Evolutionary conservation across 2,888 invertebrate species (phyloP), one percentile per base, ranked within the genome.

Genomic region (Hydropsyche betteni): DNA sequence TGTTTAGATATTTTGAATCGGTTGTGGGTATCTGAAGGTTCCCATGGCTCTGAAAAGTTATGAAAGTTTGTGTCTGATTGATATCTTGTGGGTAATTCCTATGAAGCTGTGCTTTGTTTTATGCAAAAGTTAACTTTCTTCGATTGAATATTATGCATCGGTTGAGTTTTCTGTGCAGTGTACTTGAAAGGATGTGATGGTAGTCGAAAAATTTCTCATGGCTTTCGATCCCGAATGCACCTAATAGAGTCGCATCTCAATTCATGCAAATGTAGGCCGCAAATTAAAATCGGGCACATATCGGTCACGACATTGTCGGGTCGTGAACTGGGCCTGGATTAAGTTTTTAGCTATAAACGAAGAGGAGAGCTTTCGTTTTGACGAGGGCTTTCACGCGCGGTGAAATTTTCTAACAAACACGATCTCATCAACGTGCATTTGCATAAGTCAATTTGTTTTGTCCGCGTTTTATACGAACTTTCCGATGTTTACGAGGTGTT

Each of bases 391-490:
- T 53, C 70, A 53, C 52, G 70, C 33, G 12, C 53, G 70, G 70
- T 70, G 70, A 70, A 70, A 70, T 70, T 53, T 24, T 70, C 52
- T 33, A 16, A 33, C 36, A 24, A 14, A 52, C 70, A 70, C 70
- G 70, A 70, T 33, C 70, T 70, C 70, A 53, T 70, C 70, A 70
- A 70, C 70, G 52, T 16, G 8, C 38, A 69, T 69, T 69, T 69
- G 51, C 69, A 69, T 69, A 44, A 69, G 69, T 69, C 69, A 69
- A 69, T 69, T 51, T 64, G 64, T 64, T 64, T 64, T 10, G 58
- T 58, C 24, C 24, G 58, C 24, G 58, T 58, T 58, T 8, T 24
- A 16, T 53, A 44, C 44, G 44, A 44, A 44, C 44, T 10, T 6
- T 8, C 10, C 4, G 44, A 44, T 44, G 7, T 44, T 6, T 44